Percentiles rank a stretch among this genome's conserved stretches.
phyloP scores from a whole-genome alignment of 2,113 vertebrate genomes.

The Stegostoma tigrinum region DNA sequence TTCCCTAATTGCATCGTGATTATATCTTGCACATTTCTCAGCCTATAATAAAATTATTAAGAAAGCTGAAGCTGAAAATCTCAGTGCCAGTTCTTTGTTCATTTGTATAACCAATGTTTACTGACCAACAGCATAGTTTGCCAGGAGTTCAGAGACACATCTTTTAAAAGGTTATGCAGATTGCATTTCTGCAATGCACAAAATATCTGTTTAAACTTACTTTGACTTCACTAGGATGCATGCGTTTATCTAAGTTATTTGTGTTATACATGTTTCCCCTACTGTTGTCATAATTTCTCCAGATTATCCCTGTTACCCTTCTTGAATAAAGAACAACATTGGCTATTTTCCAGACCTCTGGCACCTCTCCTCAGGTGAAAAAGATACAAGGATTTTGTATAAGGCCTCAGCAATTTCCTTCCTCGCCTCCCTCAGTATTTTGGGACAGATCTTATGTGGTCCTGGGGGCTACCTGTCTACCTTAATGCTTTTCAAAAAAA shows the following conservation, averaged over 20 bases:
- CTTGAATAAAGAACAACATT: too few species aligned
- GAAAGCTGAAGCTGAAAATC: neutral
- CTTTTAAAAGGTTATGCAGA: neutral
- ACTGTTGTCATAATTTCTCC: neutral
- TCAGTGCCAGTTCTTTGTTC: neutral
- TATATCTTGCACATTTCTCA: conserved; percentile 10
- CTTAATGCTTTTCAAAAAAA: neutral
- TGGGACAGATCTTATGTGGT: neutral
- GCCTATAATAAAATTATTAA: conserved; percentile 5
- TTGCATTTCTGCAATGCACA: neutral
- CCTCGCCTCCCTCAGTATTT: neutral
- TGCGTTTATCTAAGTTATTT: neutral
- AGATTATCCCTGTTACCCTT: too few species aligned
- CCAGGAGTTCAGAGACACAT: neutral
- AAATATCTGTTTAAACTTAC: neutral
- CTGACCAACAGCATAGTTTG: neutral
- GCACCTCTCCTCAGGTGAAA: neutral
- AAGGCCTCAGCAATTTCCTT: neutral
- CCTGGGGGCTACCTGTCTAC: neutral
- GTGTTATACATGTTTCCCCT: neutral
- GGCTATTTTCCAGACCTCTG: neutral
- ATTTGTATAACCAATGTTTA: neutral
- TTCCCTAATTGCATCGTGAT: conserved; percentile 16
- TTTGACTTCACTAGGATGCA: neutral
- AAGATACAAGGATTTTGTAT: too few species aligned